A percentile compares a stretch with the other conserved stretches of the same genome.
phyloP scores from a whole-genome alignment of 1,140 invertebrate species.

The Cyrtorhinus lividipennis region DNA sequence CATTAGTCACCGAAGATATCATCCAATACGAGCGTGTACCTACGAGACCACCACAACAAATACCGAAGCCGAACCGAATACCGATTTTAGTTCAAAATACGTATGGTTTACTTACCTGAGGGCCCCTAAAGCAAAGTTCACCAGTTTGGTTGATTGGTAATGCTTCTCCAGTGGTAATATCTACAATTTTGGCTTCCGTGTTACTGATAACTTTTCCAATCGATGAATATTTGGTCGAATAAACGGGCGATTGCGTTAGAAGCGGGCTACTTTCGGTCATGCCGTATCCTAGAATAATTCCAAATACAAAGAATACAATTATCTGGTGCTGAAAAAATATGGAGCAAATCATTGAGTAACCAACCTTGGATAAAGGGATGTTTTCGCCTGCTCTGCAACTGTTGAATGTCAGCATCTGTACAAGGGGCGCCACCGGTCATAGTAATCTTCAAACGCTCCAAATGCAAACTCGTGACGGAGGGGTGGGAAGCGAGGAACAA shows the following conservation, averaged over 20 bases:
- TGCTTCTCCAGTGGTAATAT: slow-evolving; percentile 25
- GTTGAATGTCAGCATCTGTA: slow-evolving; percentile 32
- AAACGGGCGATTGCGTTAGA: neutral
- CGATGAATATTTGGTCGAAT: slow-evolving; percentile 7
- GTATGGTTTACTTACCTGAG: slow-evolving; percentile 23
- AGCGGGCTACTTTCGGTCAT: slow-evolving; percentile 21
- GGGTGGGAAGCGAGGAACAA: slow-evolving; percentile 48
- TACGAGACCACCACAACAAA: too few species aligned
- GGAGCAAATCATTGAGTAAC: neutral
- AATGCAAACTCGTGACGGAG: slow-evolving; percentile 39
- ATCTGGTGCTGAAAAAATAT: neutral
- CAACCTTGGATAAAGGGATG: slow-evolving; percentile 5
- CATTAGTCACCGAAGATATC: too few species aligned
- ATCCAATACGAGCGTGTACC: too few species aligned
- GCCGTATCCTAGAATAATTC: slow-evolving; percentile 19
- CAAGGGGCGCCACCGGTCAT: slow-evolving; percentile 47
- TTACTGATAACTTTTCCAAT: slow-evolving; percentile 26
- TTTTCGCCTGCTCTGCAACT: neutral
- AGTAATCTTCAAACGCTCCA: slow-evolving; percentile 39
- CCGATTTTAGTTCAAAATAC: too few species aligned
- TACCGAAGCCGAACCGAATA: too few species aligned
- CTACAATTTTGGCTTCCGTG: slow-evolving; percentile 26
- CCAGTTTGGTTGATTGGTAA: slow-evolving; percentile 32
- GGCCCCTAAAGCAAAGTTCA: slow-evolving; percentile 33
- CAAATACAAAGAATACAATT: neutral